Evolutionary conservation across 2,113 vertebrate species (phyloP).

Genomic region (Illadopsis cleaveri): DNA sequence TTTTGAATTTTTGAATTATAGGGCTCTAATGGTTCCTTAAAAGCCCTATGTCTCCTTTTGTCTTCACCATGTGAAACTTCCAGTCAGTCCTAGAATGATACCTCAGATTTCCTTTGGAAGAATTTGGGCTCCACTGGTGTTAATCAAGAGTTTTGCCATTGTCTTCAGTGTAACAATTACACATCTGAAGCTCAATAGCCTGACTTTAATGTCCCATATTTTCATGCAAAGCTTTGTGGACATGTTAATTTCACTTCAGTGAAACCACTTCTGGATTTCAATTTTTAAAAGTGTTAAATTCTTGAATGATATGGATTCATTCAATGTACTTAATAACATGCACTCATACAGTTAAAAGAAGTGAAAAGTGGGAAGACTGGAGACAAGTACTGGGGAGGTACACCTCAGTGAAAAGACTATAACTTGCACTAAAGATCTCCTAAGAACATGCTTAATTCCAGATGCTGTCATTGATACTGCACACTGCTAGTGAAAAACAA

Average conservation of each 20-base stretch:
- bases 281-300: background rate
- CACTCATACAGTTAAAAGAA: background rate
- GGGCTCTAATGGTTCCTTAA: background rate
- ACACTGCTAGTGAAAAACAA: background rate
- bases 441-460: background rate
- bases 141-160: background rate
- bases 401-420: background rate
- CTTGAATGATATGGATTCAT: background rate
- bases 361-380: background rate
- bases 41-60: background rate
- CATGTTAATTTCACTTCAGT: background rate
- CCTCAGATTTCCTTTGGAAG: background rate
- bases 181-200: background rate
- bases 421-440: background rate
- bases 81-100: background rate
- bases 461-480: background rate
- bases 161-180: background rate
- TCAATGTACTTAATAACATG: background rate
- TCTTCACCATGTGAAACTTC: background rate
- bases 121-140: background rate
- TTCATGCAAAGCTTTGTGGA: background rate
- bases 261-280: background rate
- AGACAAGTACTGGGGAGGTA: background rate
- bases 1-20: slow-evolving; percentile 10
- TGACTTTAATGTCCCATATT: background rate